phyloP scores from a whole-genome alignment of 2,888 invertebrate genomes.

The Spicauda simplicius region DNA sequence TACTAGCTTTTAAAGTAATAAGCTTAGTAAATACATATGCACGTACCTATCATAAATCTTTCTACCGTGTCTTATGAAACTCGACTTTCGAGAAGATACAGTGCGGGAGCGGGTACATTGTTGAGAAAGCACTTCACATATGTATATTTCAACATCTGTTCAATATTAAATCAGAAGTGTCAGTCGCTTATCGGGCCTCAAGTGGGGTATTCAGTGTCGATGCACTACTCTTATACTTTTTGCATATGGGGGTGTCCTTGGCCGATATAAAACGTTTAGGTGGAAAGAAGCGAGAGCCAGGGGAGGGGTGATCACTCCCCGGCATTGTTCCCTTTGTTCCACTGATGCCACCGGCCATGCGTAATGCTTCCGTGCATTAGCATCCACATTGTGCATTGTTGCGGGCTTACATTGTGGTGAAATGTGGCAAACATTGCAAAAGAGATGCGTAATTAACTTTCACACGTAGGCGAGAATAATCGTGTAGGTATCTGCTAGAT shows the following conservation, averaged over 20 bases:
- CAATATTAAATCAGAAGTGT: slow-evolving; percentile 32
- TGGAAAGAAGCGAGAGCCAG: slow-evolving; percentile 55
- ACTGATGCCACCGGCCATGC: slow-evolving; percentile 39
- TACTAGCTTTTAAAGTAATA: background rate
- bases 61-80: background rate
- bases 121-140: slow-evolving; percentile 15
- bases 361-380: slow-evolving; percentile 35
- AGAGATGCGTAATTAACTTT: slow-evolving; percentile 16
- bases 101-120: slow-evolving; percentile 9
- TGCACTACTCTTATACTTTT: slow-evolving; percentile 50
- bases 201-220: slow-evolving; percentile 43
- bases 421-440: slow-evolving; percentile 12
- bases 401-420: slow-evolving; percentile 24
- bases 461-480: slow-evolving; percentile 11
- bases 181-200: slow-evolving; percentile 40
- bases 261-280: slow-evolving; percentile 76
- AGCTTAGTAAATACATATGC: background rate
- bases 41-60: background rate
- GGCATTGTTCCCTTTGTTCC: slow-evolving; percentile 65
- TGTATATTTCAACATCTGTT: slow-evolving; percentile 32
- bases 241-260: slow-evolving; percentile 59
- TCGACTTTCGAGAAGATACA: background rate
- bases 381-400: slow-evolving; percentile 22
- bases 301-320: slow-evolving; percentile 59
- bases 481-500: background rate